phyloP scores from a whole-genome alignment of 2,113 vertebrate species.

The Mionectes macconnelli region DNA sequence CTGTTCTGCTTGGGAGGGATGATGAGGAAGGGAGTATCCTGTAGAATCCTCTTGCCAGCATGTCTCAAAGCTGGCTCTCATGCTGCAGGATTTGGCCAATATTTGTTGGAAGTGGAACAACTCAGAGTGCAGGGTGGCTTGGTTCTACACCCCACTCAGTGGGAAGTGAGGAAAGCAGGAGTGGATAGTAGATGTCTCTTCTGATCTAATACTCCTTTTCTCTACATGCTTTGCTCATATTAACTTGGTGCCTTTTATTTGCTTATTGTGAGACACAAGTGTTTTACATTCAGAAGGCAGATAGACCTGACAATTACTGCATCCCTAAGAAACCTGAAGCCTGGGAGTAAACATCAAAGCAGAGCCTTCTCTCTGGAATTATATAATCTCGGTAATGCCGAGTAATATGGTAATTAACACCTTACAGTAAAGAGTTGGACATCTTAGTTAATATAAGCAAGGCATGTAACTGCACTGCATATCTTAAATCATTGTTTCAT shows the following conservation, averaged over 20 bases:
- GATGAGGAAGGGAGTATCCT: slow-evolving; percentile 41
- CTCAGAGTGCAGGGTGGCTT: background rate
- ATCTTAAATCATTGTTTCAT: background rate
- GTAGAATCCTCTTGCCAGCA: slow-evolving; percentile 9
- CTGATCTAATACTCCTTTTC: background rate
- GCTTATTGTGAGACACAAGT: background rate
- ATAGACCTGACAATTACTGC: background rate
- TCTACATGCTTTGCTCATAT: background rate
- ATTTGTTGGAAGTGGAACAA: background rate
- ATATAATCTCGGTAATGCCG: background rate
- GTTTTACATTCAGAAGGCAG: slow-evolving; percentile 12
- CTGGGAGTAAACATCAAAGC: background rate
- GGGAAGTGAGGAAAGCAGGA: slow-evolving; percentile 2
- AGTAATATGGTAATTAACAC: background rate
- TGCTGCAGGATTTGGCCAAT: slow-evolving; percentile 10
- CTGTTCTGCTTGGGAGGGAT: slow-evolving; percentile 57
- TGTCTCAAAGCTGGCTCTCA: slow-evolving; percentile 1
- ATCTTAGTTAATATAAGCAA: background rate
- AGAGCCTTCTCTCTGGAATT: background rate
- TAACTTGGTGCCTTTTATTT: background rate
- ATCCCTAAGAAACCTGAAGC: background rate
- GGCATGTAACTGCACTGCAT: background rate
- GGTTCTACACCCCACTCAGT: background rate
- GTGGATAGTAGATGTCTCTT: background rate
- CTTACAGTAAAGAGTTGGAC: background rate